Base-by-base conservation (phyloP, 2,888 invertebrate species). In the Drosophila pullipes region DNA sequence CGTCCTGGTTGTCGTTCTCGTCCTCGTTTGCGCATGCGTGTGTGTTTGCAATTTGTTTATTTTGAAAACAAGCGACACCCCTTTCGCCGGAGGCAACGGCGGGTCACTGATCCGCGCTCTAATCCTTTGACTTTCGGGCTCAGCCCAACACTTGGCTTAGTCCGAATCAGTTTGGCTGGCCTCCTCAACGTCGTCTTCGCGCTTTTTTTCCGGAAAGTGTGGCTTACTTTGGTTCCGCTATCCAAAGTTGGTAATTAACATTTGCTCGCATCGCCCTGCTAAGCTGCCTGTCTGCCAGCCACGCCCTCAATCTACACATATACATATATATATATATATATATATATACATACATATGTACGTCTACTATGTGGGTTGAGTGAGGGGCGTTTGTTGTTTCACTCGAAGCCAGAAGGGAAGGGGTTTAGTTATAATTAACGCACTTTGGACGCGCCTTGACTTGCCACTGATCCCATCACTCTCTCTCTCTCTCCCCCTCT, bases 1-100 rank as follows among this genome's bases (percentile, higher is more conserved):
- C 28, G 49, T 39, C 41, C 47, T 39, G 4, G 31, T 16, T 39
- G 18, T 30, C 53, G 22, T 11, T 11, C 33, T 39, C n/a, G 6
- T 22, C 1, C n/a, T 49, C 22, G 31, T 4, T 53, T 37, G 55
- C 64, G 66, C 60, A 55, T 50, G 53, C 69, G 80, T 81, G 67
- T 79, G 73, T 58, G 55, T 83, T 74, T 73, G 71, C 89, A 87
- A 89, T 91, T 89, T 91, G 88, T 91, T 85, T 91, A 89, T 89
- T 89, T 89, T 89, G 85, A 91, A 89, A 89, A 89, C 89, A 89
- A 78, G 88, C 76, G 82, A 88, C 89, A 91, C 89, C 89, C 91
- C 89, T 90, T 90, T 89, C 77, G 58, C 66, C 62, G 13, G 63
- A 58, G 72, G 54, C 49, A 64, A 69, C 22, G 16, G 16, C 13